Evolutionary conservation across 1,140 invertebrate species (phyloP), one percentile per base, ranked within the genome.

Genomic region (Hylaeus anthracinus): DNA sequence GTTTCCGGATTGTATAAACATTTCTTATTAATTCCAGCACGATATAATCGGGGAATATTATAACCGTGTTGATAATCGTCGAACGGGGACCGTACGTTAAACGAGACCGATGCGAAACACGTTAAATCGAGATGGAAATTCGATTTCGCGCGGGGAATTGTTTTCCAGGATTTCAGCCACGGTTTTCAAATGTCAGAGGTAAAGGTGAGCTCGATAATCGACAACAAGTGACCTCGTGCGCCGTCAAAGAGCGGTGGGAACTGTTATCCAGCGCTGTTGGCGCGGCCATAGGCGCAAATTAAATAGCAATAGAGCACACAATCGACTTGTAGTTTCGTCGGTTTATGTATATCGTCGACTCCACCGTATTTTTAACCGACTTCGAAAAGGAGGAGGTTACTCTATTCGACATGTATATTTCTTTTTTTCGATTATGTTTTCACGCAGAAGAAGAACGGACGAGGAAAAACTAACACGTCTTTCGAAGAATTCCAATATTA

Each of bases 101-200:
- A 12, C 26, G n/a, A 37, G 14, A 43, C 3, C 15, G 8, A 26
- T 45, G 2, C 10, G 39, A 2, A 8, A 58, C 2, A 1, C 63
- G n/a, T 66, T 66, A 45, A 75, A 75, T 66, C 73, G 39, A 56
- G 48, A 75, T 56, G 73, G 51, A 55, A 75, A 75, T 75, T 43
- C 26, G 51, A 76, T 76, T 60, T 48, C 10, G 37, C 64, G 48
- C 43, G 45, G 45, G 45, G n/a, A 51, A 67, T 67, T 67, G 53
- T 67, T 67, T 67, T 67, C 65, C 65, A 51, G 65, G 65, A 51
- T 67, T 67, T 67, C 65, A 67, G n/a, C 45, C 39, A 51, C 5
- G 64, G 9, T 76, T 76, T 76, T 56, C 51, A 76, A 76, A 55
- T 37, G 73, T 67, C 73, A 67, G 51, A 39, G 51, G 10, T 51